phyloP scores from a whole-genome alignment of 2,888 invertebrate genomes.

The Galeopsomyia nigrocyanea region DNA sequence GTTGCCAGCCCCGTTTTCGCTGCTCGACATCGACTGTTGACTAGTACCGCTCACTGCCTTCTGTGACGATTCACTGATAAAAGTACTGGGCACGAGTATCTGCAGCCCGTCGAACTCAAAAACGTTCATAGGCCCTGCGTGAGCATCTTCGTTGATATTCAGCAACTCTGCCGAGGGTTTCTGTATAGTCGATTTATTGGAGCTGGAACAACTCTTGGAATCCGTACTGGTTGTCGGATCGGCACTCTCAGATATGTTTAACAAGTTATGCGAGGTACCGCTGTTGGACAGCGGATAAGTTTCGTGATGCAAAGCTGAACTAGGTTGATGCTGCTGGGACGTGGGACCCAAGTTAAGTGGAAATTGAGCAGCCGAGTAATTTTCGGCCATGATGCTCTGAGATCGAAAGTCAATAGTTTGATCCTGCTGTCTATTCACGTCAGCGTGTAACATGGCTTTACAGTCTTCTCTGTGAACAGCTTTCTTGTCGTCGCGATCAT shows the following conservation, averaged over 20 bases:
- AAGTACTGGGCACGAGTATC: conserved; percentile 67
- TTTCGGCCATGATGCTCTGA: conserved; percentile 56
- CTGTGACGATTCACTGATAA: conserved; percentile 67
- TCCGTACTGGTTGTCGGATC: conserved; percentile 62
- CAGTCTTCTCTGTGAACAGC: background rate
- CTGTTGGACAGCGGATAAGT: conserved; percentile 45
- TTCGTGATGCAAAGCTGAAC: conserved; percentile 32
- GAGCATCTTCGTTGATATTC: conserved; percentile 66
- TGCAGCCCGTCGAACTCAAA: conserved; percentile 71
- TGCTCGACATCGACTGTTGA: conserved; percentile 66
- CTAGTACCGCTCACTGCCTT: conserved; percentile 67
- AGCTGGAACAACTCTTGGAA: conserved; percentile 59
- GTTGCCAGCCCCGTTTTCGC: conserved; percentile 64
- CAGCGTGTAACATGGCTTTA: conserved; percentile 11
- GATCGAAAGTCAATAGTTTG: conserved; percentile 42
- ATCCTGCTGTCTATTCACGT: conserved; percentile 23
- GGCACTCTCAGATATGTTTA: conserved; percentile 46
- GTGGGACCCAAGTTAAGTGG: conserved; percentile 51
- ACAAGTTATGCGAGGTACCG: conserved; percentile 49
- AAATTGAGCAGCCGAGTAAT: conserved; percentile 58
- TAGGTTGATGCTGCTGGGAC: conserved; percentile 51
- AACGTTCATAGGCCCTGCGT: conserved; percentile 68
- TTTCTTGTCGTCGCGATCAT: conserved; percentile 26
- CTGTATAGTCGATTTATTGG: conserved; percentile 61
- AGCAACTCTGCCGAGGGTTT: conserved; percentile 64